These are phyloP conservation scores for Neoitamus cyanurus DNA, from an alignment of 2,888 invertebrate genomes.

Conservation along the genomic window DNA sequence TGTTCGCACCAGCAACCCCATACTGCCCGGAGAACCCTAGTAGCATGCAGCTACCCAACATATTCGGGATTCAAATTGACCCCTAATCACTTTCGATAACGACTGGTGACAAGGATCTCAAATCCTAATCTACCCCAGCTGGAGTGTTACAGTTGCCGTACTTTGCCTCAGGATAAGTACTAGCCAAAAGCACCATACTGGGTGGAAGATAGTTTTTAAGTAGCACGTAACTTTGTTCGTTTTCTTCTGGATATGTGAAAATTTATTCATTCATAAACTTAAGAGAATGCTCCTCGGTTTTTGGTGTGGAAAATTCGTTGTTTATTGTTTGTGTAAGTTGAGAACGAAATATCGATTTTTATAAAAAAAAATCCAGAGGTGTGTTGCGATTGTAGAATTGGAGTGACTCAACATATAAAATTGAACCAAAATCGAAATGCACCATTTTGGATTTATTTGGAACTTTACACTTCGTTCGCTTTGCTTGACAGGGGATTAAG, in stretches of 20 bases:
- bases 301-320: no score
- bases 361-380: no score
- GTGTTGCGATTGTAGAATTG: no score
- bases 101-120: slow-evolving; percentile 39
- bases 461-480: no score
- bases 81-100: slow-evolving; percentile 35
- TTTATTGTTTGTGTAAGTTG: no score
- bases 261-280: not conserved
- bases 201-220: not conserved
- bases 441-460: no score
- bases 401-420: no score
- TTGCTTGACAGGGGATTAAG: no score
- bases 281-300: not conserved
- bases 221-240: not conserved
- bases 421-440: no score
- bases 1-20: not conserved
- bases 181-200: not conserved
- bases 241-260: not conserved
- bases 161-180: not conserved
- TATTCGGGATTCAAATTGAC: slow-evolving; percentile 35
- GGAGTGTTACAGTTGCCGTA: not conserved
- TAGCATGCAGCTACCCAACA: slow-evolving; percentile 2
- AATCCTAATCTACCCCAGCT: slow-evolving; percentile 38
- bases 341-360: no score
- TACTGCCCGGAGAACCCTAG: not conserved